Evolutionary conservation across 2,888 invertebrate species (phyloP), one percentile per base, ranked within the genome.

Genomic region (Bembecia ichneumoniformis): DNA sequence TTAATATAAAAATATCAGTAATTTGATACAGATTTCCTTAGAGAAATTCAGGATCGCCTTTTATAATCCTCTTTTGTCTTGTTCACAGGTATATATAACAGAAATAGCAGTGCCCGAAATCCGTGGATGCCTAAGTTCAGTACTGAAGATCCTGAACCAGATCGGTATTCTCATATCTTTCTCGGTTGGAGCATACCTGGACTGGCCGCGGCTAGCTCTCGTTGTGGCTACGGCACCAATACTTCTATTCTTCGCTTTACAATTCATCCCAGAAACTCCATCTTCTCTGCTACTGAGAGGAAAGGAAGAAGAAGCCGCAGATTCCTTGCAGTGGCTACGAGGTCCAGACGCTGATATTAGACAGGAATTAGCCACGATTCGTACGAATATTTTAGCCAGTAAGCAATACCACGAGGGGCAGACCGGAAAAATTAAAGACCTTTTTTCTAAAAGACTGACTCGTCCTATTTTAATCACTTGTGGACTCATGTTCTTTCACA

Each of bases 71-170:
- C 28, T 28, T 43, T 51, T 56, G 61, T 51, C 55, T 55, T 80
- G 71, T 77, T 64, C 72, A 3, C 89, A 89, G 92, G 94, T 96
- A 55, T 97, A 96, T 86, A 92, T 97, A 63, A 95, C 95, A 59
- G 97, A 97, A 83, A 95, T 96, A 63, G 93, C 96, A 14, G 92
- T 95, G 36, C 94, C 95, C 20, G 92, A 94, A 54, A 92, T 95
- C 63, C 88, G 97, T 56, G 97, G 96, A 3, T 93, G 94, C 56
- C 88, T 97, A 46, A 96, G 96, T 63, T 94, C 96, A 16, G 91
- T 96, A 52, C 88, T 95, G 48, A 97, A 97, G 82, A 92, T 96
- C 56, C 90, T 93, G 48, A 93, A 94, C 43, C 95, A 96, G 69
- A 89, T 94, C 46, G 97, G 97, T 2, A 93, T 96, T 53, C 88